phyloP scores from a whole-genome alignment of 2,113 vertebrate species.

The Todiramphus chloris region DNA sequence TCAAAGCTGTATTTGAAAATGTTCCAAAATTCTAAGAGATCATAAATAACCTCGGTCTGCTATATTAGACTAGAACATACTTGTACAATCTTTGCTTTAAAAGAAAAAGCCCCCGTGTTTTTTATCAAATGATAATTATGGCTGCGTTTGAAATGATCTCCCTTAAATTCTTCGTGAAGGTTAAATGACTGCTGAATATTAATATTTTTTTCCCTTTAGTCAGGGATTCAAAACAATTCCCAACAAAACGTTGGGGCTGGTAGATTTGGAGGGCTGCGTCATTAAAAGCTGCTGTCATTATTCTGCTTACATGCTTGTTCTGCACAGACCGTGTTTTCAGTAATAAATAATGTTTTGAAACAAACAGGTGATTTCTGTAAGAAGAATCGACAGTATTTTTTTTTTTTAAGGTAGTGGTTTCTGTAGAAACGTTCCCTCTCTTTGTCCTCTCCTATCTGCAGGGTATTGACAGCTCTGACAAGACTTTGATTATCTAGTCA shows the following conservation, averaged over 20 bases:
- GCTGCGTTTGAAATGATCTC: not conserved
- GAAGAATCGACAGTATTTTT: slow-evolving; percentile 75
- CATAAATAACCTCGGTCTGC: slow-evolving; percentile 61
- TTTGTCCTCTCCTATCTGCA: slow-evolving; percentile 84
- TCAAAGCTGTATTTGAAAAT: slow-evolving; percentile 63
- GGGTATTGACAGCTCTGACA: slow-evolving; percentile 95
- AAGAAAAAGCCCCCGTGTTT: not conserved
- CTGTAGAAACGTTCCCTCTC: slow-evolving; percentile 79
- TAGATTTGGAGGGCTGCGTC: not conserved
- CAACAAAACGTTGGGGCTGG: not conserved
- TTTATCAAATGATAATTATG: slow-evolving; percentile 27
- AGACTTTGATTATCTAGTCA: slow-evolving; percentile 97
- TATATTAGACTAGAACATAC: slow-evolving; percentile 41
- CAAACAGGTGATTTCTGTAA: slow-evolving; percentile 82
- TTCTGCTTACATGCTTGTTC: not conserved
- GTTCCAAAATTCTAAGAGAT: slow-evolving; percentile 46
- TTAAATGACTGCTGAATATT: slow-evolving; percentile 49
- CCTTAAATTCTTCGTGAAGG: slow-evolving; percentile 44
- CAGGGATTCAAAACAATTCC: not conserved
- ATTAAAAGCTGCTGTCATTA: slow-evolving; percentile 23
- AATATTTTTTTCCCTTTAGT: slow-evolving; percentile 37
- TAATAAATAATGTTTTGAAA: slow-evolving; percentile 81
- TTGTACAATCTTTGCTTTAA: slow-evolving; percentile 3
- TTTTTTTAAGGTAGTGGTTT: slow-evolving; percentile 74
- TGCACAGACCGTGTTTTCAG: slow-evolving; percentile 14